Evolutionary conservation across 2,888 invertebrate species (phyloP).

Genomic region (Gymnoscelis rufifasciata): DNA sequence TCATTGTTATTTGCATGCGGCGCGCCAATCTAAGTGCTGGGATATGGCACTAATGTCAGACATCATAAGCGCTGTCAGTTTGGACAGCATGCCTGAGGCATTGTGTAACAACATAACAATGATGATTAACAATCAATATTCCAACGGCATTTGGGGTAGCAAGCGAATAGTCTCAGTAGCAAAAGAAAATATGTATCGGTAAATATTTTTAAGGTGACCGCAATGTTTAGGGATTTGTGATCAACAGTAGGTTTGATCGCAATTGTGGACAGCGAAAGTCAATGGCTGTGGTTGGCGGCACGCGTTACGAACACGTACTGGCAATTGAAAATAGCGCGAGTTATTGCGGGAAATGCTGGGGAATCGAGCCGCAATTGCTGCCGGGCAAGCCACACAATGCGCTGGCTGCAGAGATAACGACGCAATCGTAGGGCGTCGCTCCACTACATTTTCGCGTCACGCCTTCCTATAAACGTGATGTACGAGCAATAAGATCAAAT

Average conservation of each 20-base stretch:
- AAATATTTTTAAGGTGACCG: conserved; percentile 36
- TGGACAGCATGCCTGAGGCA: conserved; percentile 45
- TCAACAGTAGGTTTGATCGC: conserved; percentile 62
- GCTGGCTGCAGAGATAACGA: conserved; percentile 43
- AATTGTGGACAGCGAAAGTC: conserved; percentile 55
- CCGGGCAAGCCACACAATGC: conserved; percentile 59
- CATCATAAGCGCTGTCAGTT: conserved; percentile 54
- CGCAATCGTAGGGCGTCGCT: conserved; percentile 38
- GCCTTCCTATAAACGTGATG: conserved; percentile 33
- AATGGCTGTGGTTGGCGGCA: conserved; percentile 62
- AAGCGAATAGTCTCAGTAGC: no score
- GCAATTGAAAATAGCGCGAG: conserved; percentile 70
- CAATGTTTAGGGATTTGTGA: conserved; percentile 35
- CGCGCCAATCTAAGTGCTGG: conserved; percentile 33
- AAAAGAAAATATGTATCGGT: no score
- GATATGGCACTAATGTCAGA: conserved; percentile 53
- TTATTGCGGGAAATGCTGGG: conserved; percentile 65
- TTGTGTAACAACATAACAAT: conserved; percentile 66
- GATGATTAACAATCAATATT: conserved; percentile 73
- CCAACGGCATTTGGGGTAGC: conserved; percentile 45
- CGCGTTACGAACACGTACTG: conserved; percentile 62
- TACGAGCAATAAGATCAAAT: conserved; percentile 32
- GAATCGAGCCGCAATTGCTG: conserved; percentile 63
- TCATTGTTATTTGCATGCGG: conserved; percentile 52
- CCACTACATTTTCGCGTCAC: conserved; percentile 43